Evolutionary conservation across 2,888 invertebrate species (phyloP), one percentile per base, ranked within the genome.

Genomic region (Eumerus sabulonum): DNA sequence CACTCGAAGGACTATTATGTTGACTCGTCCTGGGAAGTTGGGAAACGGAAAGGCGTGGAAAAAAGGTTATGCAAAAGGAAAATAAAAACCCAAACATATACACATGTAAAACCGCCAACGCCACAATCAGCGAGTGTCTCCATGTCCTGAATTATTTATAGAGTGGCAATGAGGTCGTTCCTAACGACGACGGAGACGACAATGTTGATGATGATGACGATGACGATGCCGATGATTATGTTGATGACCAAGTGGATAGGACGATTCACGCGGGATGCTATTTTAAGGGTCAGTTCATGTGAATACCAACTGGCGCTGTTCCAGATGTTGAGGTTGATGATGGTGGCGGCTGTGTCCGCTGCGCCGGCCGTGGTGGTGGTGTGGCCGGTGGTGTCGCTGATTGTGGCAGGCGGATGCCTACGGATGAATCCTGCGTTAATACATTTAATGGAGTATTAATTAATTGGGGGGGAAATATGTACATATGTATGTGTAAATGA

Each of bases 101-200:
- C 79, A 73, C 79, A 79, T 79, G 79, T 79, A 79, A 79, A 68
- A 79, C 73, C 73, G 60, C 74, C 64, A 70, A 74, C 79, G 64
- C 74, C 79, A 64, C 79, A 79, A 74, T 74, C 79, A 17, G 68
- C 60, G 68, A 79, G 74, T 74, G 73, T 60, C n/a, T n/a, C 73
- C 79, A 79, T 73, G 73, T 79, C 42, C 60, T 74, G 74, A 79
- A 79, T 79, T 79, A 79, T 79, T 79, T 74, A 79, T 79, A 74
- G 74, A 79, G 60, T 66, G 79, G 64, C 74, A 66, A 70, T 79
- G 79, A 74, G 73, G 68, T 50, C 48, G 64, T 16, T 60, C 47
- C 17, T 42, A 47, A 19, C 42, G 62, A 19, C 13, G 59, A 44
- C 12, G 18, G 13, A 13, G 53, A n/a, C 19, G 63, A 9, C 16